These are phyloP conservation scores for Seira sanloemensis DNA, from an alignment of 2,888 invertebrate genomes.

Conservation along the genomic window DNA sequence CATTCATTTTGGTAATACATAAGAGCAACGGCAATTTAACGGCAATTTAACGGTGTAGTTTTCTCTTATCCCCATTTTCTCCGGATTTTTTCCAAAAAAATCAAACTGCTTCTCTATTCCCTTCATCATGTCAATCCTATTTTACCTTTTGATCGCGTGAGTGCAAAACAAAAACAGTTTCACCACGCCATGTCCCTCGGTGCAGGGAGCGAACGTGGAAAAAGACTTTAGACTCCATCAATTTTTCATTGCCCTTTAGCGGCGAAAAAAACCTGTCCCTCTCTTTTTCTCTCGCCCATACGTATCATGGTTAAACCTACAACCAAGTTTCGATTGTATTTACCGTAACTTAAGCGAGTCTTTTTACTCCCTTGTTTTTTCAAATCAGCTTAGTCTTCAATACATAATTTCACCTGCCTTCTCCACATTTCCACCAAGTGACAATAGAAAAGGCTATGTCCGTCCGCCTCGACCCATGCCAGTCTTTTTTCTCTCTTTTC, in stretches of 20 bases:
- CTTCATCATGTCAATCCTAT: slow-evolving; percentile 52
- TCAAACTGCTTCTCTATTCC: neutral
- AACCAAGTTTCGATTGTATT: slow-evolving; percentile 41
- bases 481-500: neutral
- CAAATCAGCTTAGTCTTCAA: slow-evolving; percentile 37
- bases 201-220: slow-evolving; percentile 35
- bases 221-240: slow-evolving; percentile 71
- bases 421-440: neutral
- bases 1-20: neutral
- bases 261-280: slow-evolving; percentile 37
- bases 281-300: neutral
- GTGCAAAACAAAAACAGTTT: slow-evolving; percentile 19
- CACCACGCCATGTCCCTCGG: neutral
- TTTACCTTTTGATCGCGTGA: slow-evolving; percentile 70
- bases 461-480: neutral
- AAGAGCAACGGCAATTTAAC: neutral
- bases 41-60: slow-evolving; percentile 26
- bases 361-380: slow-evolving; percentile 25
- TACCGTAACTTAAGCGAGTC: slow-evolving; percentile 25
- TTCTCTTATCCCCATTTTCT: slow-evolving; percentile 36
- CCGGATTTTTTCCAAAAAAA: neutral
- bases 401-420: neutral
- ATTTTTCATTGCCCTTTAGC: slow-evolving; percentile 70
- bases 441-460: neutral
- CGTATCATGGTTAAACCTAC: slow-evolving; percentile 10